Percentiles rank a stretch among this genome's conserved stretches.
These are phyloP conservation scores for Formica aserva DNA, from an alignment of 2,888 invertebrate genomes.

Conservation along the genomic window DNA sequence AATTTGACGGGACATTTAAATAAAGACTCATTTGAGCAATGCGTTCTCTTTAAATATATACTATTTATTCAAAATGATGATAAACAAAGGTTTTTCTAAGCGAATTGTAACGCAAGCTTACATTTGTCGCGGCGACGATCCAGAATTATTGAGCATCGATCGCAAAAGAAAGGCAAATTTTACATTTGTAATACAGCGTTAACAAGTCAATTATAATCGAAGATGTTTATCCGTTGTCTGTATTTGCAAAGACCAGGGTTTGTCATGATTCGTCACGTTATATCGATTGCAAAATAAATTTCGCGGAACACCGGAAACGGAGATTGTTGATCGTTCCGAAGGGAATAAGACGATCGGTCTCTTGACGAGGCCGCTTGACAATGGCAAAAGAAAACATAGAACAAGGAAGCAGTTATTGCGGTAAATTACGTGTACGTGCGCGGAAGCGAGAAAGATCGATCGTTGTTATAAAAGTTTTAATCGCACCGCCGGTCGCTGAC, in stretches of 20 bases:
- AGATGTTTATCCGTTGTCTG: not conserved
- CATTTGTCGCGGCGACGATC: constrained; percentile 58
- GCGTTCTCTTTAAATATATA: not conserved
- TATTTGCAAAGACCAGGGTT: not conserved
- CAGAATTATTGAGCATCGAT: constrained; percentile 63
- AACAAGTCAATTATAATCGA: constrained; percentile 58
- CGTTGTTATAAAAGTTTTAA: constrained; percentile 50
- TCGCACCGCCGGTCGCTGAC: constrained; percentile 30
- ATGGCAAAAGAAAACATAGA: constrained; percentile 11
- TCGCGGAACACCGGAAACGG: constrained; percentile 17
- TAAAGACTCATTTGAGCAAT: not conserved
- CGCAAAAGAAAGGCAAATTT: constrained; percentile 34
- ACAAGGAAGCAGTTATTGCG: constrained; percentile 13
- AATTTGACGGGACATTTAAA: not conserved
- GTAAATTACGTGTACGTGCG: constrained; percentile 35
- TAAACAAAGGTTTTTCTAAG: not conserved
- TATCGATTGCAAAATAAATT: not conserved
- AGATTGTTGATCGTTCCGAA: not conserved
- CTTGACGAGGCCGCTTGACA: constrained; percentile 21
- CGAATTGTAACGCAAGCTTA: constrained; percentile 34
- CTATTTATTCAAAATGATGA: not conserved
- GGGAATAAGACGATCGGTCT: constrained; percentile 28
- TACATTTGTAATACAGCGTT: constrained; percentile 46
- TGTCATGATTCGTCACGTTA: constrained; percentile 23
- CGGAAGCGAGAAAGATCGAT: constrained; percentile 42